A percentile compares a stretch with the other conserved stretches of the same genome.
These are phyloP conservation scores for Volucella inflata DNA, from an alignment of 2,888 invertebrate genomes.

Conservation along the genomic window DNA sequence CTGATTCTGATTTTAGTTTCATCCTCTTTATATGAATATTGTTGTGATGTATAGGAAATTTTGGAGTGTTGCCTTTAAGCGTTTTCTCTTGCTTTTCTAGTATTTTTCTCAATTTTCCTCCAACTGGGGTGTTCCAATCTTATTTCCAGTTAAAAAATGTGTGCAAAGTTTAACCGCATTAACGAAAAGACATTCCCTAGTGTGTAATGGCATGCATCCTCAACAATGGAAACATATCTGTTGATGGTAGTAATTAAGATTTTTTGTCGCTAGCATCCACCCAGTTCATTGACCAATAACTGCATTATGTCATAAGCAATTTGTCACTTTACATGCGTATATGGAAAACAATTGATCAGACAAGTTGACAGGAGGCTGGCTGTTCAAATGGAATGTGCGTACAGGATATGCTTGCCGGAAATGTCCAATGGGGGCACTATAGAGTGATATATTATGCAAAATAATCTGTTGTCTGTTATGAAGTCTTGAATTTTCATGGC, in stretches of 20 bases:
- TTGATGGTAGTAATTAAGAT: conserved; percentile 57
- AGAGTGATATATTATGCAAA: conserved; percentile 56
- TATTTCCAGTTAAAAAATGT: not conserved
- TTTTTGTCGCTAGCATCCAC: conserved; percentile 12
- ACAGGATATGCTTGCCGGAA: conserved; percentile 28
- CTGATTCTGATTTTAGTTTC: too few species aligned
- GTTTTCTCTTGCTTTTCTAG: not conserved
- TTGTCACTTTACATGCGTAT: conserved; percentile 60
- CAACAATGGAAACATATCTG: conserved; percentile 37
- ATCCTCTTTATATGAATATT: not conserved
- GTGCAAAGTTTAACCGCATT: not conserved
- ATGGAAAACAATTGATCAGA: conserved; percentile 66
- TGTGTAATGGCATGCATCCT: conserved; percentile 10
- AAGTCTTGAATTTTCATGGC: conserved; percentile 34
- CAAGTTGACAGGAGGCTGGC: conserved; percentile 14
- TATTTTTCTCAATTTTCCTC: not conserved
- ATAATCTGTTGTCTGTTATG: conserved; percentile 45
- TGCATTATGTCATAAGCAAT: conserved; percentile 71
- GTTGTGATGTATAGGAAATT: not conserved
- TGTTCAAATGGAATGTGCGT: conserved; percentile 50
- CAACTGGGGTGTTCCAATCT: not conserved
- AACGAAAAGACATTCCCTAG: conserved; percentile 16
- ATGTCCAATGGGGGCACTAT: conserved; percentile 47
- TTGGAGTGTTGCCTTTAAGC: conserved; percentile 12
- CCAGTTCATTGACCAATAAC: conserved; percentile 72